These are phyloP conservation scores for Leptopilina drosophilae DNA, from an alignment of 2,888 invertebrate species.

Conservation along the genomic window DNA sequence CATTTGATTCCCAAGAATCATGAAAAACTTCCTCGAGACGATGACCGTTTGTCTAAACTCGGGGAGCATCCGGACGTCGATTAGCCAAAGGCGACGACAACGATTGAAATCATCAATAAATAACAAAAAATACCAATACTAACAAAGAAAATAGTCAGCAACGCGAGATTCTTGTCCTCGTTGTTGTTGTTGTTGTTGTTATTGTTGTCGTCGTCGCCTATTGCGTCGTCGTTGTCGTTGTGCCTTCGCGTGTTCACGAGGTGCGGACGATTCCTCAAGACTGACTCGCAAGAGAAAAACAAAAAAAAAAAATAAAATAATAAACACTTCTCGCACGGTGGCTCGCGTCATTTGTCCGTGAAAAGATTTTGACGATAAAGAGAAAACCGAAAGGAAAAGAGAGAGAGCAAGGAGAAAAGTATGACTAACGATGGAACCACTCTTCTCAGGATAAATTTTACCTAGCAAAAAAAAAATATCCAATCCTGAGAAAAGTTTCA, in stretches of 20 bases:
- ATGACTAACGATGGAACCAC: not conserved
- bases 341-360: slow-evolving; percentile 50
- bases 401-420: slow-evolving; percentile 5
- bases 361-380: slow-evolving; percentile 29
- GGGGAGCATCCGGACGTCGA: slow-evolving; percentile 43
- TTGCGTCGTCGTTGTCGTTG: slow-evolving; percentile 51
- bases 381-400: not conserved
- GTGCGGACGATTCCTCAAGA: slow-evolving; percentile 70
- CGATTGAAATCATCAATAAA: not conserved
- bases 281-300: slow-evolving; percentile 69
- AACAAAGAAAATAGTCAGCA: not conserved
- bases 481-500: slow-evolving; percentile 20
- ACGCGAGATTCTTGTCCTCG: slow-evolving; percentile 38
- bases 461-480: too few species aligned
- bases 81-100: slow-evolving; percentile 43
- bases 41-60: slow-evolving; percentile 45
- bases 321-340: slow-evolving; percentile 52
- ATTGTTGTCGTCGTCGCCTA: slow-evolving; percentile 56
- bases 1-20: slow-evolving; percentile 44
- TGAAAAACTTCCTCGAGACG: slow-evolving; percentile 55
- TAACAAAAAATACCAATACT: slow-evolving; percentile 6
- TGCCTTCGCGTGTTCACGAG: slow-evolving; percentile 59
- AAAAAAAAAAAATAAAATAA: too few species aligned
- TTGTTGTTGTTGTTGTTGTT: slow-evolving; percentile 46
- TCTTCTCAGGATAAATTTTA: not conserved